phyloP scores from a whole-genome alignment of 1,140 invertebrate species.

The Drosophila melanica region DNA sequence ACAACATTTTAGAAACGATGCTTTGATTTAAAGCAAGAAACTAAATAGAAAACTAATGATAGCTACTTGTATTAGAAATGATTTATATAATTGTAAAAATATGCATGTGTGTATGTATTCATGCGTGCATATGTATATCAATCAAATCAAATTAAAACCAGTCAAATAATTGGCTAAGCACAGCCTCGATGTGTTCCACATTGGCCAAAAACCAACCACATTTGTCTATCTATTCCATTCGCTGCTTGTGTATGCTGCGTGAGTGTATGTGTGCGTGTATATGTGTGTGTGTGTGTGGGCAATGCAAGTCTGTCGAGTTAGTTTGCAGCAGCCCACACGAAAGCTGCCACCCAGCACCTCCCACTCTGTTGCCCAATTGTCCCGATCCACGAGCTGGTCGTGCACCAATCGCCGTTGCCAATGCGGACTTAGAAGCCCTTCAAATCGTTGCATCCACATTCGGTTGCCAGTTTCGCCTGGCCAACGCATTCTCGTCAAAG shows the following conservation, averaged over 20 bases:
- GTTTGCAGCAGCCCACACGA: conserved; percentile 43
- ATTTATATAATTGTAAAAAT: too few relatives aligned
- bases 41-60: too few relatives aligned
- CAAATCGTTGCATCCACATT: conserved; percentile 77
- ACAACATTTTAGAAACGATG: too few relatives aligned
- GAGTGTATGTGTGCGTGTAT: conserved; percentile 11
- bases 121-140: not conserved
- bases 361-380: not conserved
- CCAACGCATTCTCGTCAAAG: conserved; percentile 37
- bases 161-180: not conserved
- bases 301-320: conserved; percentile 55
- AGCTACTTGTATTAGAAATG: too few relatives aligned
- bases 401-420: conserved; percentile 67
- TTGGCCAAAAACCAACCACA: conserved; percentile 39
- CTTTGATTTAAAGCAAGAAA: too few relatives aligned
- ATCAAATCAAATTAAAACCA: not conserved
- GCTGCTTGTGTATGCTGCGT: conserved; percentile 6
- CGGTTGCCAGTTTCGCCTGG: conserved; percentile 43
- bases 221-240: conserved; percentile 41
- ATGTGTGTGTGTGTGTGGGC: conserved; percentile 18
- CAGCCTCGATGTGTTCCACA: conserved; percentile 3
- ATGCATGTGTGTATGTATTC: too few relatives aligned
- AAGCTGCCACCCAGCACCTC: conserved; percentile 4
- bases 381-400: conserved; percentile 40
- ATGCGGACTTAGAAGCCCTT: conserved; percentile 73